Conservation (phyloP, 2,888 invertebrate species). For the Mamestra brassicae region DNA sequence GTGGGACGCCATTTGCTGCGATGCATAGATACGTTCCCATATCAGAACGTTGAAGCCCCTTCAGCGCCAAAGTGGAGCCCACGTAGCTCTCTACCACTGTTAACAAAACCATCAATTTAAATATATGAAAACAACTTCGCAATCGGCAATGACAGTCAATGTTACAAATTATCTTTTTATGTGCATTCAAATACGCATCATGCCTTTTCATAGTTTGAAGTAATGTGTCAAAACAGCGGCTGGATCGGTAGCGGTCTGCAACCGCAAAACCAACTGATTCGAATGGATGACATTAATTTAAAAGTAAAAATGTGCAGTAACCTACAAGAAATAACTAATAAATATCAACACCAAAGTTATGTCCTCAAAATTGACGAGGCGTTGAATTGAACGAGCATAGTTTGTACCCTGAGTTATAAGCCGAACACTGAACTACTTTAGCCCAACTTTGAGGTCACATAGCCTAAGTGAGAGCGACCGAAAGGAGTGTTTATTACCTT, state of each 20-base stretch:
- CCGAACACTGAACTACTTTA: constrained; percentile 30
- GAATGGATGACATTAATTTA: not conserved
- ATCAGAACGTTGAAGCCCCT: constrained; percentile 94
- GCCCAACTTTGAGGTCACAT: constrained; percentile 44
- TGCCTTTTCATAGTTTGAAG: not conserved
- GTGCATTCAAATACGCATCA: not conserved
- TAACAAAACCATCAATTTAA: constrained; percentile 55
- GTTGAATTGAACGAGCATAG: constrained; percentile 21
- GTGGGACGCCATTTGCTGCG: constrained; percentile 95
- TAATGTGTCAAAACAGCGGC: not conserved
- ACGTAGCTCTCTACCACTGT: constrained; percentile 93
- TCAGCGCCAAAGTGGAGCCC: constrained; percentile 93
- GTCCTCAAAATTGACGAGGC: constrained; percentile 19
- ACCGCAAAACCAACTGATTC: not conserved
- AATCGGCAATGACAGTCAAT: not conserved
- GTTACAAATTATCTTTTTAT: not conserved
- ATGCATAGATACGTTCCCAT: constrained; percentile 97
- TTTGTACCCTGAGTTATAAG: constrained; percentile 19
- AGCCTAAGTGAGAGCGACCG: constrained; percentile 22
- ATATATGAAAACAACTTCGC: not conserved
- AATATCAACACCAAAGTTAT: constrained; percentile 4
- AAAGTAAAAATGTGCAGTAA: not conserved
- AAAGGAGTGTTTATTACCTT: constrained; percentile 47
- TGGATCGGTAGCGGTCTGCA: not conserved
- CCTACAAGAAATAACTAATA: not conserved